Evolutionary conservation across 2,113 vertebrate genomes (phyloP).

Genomic region (Notarius lentiginosus): DNA sequence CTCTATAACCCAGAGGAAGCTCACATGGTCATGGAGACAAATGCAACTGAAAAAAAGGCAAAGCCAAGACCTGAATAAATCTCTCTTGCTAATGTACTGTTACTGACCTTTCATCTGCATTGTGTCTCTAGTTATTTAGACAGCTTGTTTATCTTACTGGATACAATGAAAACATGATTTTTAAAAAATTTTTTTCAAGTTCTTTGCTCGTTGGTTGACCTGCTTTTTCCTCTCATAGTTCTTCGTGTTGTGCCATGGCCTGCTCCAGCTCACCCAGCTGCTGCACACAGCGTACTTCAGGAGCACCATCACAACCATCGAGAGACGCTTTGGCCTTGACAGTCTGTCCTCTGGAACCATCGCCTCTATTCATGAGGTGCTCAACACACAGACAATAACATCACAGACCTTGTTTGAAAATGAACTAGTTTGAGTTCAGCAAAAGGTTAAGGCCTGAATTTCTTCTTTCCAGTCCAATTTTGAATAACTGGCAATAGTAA

Average conservation of each 20-base stretch:
- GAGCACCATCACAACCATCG: constrained; percentile 96
- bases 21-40: neutral
- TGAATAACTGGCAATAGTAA: neutral
- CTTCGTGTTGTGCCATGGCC: constrained; percentile 90
- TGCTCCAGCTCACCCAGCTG: constrained; percentile 92
- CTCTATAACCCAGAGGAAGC: neutral
- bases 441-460: neutral
- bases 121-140: neutral
- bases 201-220: neutral
- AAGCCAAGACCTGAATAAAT: neutral
- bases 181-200: neutral
- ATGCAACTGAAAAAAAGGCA: neutral
- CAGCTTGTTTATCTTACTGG: neutral
- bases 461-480: neutral
- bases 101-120: neutral
- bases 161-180: neutral
- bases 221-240: constrained; percentile 69
- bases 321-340: constrained; percentile 92
- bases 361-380: constrained; percentile 93
- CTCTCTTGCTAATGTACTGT: neutral
- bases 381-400: neutral
- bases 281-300: constrained; percentile 95
- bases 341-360: constrained; percentile 93
- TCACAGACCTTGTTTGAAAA: neutral
- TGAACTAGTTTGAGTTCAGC: neutral